A percentile compares a stretch with the other conserved stretches of the same genome.
Evolutionary conservation across 2,888 invertebrate species (phyloP).

Genomic region (Cheiracanthium punctorium): DNA sequence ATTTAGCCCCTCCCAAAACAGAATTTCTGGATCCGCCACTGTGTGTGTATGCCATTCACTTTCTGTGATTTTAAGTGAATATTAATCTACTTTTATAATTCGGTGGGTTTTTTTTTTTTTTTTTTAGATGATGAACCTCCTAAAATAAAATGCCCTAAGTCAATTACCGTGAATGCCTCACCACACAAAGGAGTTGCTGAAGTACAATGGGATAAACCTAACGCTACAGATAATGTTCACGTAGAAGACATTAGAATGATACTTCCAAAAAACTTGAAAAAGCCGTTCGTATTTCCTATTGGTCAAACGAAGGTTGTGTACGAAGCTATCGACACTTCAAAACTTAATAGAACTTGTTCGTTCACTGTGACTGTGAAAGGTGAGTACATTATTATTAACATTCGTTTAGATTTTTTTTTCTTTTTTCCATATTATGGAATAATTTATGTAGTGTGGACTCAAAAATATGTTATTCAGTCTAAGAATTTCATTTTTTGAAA

Average conservation of each 20-base stretch:
- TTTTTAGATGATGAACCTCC: conserved; percentile 49
- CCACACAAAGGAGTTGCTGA: conserved; percentile 27
- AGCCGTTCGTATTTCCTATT: conserved; percentile 35
- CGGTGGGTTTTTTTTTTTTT: too few species aligned
- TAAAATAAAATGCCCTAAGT: conserved; percentile 41
- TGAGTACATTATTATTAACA: conserved; percentile 9
- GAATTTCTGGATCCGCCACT: too few species aligned
- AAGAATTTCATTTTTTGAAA: too few species aligned
- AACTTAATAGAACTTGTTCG: conserved; percentile 44
- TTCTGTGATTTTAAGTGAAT: too few species aligned
- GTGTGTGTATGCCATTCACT: too few species aligned
- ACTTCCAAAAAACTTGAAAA: conserved; percentile 22
- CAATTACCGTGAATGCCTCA: conserved; percentile 12
- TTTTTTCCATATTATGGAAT: too few species aligned
- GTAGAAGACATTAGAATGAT: conserved; percentile 30
- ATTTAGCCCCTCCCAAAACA: too few species aligned
- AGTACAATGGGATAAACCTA: conserved; percentile 42
- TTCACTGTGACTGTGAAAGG: conserved; percentile 45
- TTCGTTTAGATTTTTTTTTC: neutral
- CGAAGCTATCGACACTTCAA: conserved; percentile 41
- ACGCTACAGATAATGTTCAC: conserved; percentile 44
- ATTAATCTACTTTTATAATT: too few species aligned
- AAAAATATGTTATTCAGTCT: too few species aligned
- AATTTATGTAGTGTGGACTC: too few species aligned
- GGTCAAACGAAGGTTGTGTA: conserved; percentile 46